Evolutionary conservation across 2,113 vertebrate species (phyloP).

Genomic region (Lophotis ruficrista): DNA sequence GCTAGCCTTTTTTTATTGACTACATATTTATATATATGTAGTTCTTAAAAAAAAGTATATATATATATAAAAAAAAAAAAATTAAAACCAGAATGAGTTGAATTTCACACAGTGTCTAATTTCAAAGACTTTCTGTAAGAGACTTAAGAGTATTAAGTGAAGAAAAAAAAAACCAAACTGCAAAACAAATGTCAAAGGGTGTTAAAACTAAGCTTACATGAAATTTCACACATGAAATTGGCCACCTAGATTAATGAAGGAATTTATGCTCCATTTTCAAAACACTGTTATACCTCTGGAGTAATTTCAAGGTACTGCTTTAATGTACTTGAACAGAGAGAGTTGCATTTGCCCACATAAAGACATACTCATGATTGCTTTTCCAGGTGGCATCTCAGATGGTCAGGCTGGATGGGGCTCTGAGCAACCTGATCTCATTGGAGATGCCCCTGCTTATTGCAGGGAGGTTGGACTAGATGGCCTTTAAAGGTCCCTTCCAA

Average conservation of each 20-base stretch:
- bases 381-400: slow-evolving; percentile 9
- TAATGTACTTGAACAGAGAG: neutral
- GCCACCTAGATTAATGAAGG: neutral
- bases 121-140: slow-evolving; percentile 30
- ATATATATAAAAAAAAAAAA: neutral
- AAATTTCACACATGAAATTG: slow-evolving; percentile 6
- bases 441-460: too few species aligned
- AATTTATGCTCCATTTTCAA: neutral
- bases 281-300: neutral
- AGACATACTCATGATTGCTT: neutral
- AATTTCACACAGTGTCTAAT: neutral
- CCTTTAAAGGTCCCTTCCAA: too few species aligned
- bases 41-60: neutral
- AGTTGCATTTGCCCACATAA: neutral
- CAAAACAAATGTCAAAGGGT: slow-evolving; percentile 1
- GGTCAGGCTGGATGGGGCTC: too few species aligned
- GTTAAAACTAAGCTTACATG: neutral
- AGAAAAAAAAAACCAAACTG: neutral
- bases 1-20: neutral
- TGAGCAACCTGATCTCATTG: too few species aligned
- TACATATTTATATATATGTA: neutral
- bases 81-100: neutral
- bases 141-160: neutral
- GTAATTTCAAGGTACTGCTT: neutral
- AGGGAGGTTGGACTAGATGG: too few species aligned